Evolutionary conservation across 2,888 invertebrate genomes (phyloP).

Genomic region (Andrena praecox): DNA sequence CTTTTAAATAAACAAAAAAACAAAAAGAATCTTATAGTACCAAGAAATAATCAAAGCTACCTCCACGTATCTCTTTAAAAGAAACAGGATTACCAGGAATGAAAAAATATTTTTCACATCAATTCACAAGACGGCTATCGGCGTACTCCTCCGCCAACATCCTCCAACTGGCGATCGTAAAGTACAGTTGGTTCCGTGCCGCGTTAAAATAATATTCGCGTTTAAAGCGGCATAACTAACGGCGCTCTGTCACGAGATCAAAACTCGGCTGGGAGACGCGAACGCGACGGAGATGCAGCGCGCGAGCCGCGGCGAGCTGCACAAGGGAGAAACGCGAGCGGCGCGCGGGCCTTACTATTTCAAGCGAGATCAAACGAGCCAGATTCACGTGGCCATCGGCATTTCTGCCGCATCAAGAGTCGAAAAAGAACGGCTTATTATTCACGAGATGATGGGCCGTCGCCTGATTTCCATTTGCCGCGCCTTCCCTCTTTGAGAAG

Average conservation of each 20-base stretch:
- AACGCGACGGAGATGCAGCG: not conserved
- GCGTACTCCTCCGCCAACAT: not conserved
- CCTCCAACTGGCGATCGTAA: not conserved
- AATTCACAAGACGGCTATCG: too few relatives aligned
- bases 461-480: constrained; percentile 25
- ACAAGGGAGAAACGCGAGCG: constrained; percentile 24
- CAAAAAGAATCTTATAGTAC: too few relatives aligned
- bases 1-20: too few relatives aligned
- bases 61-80: too few relatives aligned
- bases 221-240: constrained; percentile 13
- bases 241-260: constrained; percentile 20
- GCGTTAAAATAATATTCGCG: not conserved
- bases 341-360: constrained; percentile 69
- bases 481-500: constrained; percentile 34
- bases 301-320: not conserved
- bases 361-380: constrained; percentile 75
- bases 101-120: too few relatives aligned
- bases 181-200: not conserved
- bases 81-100: too few relatives aligned
- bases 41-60: too few relatives aligned
- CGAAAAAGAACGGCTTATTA: constrained; percentile 57
- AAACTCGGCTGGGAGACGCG: constrained; percentile 1
- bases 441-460: constrained; percentile 62
- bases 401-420: constrained; percentile 46
- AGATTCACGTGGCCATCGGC: constrained; percentile 66